Base-by-base conservation (phyloP, 2,888 invertebrate species). In the Epirrhoe alternata region DNA sequence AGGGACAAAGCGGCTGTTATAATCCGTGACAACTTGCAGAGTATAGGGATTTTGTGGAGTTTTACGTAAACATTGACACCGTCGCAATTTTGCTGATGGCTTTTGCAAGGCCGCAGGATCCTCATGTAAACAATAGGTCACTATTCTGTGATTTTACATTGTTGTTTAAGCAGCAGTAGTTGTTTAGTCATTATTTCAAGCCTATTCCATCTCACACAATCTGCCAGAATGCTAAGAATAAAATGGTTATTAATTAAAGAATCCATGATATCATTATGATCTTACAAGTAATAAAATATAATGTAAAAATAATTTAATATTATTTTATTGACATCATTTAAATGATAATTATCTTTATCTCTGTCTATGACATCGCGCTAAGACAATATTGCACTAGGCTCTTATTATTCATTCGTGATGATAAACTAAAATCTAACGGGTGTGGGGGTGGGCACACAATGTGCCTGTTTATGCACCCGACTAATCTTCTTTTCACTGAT, bases 11-110 rank as follows among this genome's bases (percentile, higher is more conserved):
- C 57, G 51, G 16, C 5, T 31, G 10, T 58, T 63, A 56, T 52
- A 47, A 63, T 38, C 38, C 35, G 53, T 58, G 68, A 61, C 64
- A 68, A 68, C 54, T 68, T 64, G 67, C 55, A 42, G 60, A 63
- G 56, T 63, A 58, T 38, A 53, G 17, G 54, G 63, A 6, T 56
- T 66, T 59, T 52, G 30, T 30, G 60, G 64, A 61, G 52, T 61
- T 67, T 63, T 49, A n/a, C 57, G 42, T 61, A 64, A 64, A 60
- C 45, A 68, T 61, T 68, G 31, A 14, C 51, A 24, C 58, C 14
- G 17, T 61, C 49, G n/a, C 52, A 59, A 64, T 58, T 49, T 58
- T 24, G 38, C 16, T 16, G 16, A 45, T 14, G 45, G 8, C 14
- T 45, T 52, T 52, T 45, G 3, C 7, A 7, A 7, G 35, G 33